Conservation (phyloP, 2,888 invertebrate species). For the Beris morrisii region DNA sequence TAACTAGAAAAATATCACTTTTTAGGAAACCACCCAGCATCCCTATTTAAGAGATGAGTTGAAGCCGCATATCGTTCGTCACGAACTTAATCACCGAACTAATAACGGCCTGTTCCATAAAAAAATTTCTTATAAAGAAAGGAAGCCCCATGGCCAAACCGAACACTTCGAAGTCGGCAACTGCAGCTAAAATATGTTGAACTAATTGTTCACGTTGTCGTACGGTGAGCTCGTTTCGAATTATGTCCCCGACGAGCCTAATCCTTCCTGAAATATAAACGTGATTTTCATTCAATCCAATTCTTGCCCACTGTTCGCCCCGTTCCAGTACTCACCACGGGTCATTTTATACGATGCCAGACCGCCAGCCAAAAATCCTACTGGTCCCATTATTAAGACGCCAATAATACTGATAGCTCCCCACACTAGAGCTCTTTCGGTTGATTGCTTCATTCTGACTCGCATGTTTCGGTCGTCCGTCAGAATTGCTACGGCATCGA, state of each 20-base stretch:
- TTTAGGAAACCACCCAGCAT: too few relatives aligned
- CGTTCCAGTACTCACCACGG: conserved; percentile 44
- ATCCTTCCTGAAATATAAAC: conserved; percentile 46
- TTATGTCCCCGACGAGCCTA: conserved; percentile 50
- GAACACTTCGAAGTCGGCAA: conserved; percentile 47
- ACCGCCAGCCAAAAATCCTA: conserved; percentile 53
- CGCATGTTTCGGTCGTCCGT: conserved; percentile 51
- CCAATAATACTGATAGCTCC: too few relatives aligned
- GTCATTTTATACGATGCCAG: conserved; percentile 49
- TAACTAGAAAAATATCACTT: too few relatives aligned
- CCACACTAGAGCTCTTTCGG: conserved; percentile 50
- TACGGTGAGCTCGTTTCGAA: conserved; percentile 51
- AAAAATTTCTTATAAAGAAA: conserved; percentile 46
- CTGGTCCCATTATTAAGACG: conserved; percentile 51
- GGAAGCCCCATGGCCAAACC: conserved; percentile 50
- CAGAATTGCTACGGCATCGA: conserved; percentile 51
- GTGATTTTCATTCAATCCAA: not conserved
- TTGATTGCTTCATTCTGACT: conserved; percentile 49
- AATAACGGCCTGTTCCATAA: conserved; percentile 49
- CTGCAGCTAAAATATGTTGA: conserved; percentile 47
- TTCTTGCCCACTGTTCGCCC: not conserved
- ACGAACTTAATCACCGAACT: conserved; percentile 48
- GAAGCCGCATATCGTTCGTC: conserved; percentile 50
- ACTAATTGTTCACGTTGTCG: conserved; percentile 48
- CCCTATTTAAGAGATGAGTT: conserved; percentile 47